phyloP scores from a whole-genome alignment of 2,888 invertebrate species.

The Chorisops tibialis region DNA sequence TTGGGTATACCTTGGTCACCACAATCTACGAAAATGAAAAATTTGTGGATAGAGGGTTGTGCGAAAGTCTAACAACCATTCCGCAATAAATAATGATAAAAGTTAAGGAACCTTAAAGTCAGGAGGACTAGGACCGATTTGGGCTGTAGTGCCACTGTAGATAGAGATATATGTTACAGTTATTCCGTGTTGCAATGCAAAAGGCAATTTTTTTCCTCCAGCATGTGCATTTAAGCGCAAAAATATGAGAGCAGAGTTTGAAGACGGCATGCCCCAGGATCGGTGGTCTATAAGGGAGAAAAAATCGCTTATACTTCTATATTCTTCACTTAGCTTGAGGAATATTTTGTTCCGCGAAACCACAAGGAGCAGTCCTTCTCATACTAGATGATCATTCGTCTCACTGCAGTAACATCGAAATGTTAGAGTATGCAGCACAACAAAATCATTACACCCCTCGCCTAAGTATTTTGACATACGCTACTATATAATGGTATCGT shows the following conservation, averaged over 20 bases:
- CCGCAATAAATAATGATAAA: too few species aligned
- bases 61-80: too few species aligned
- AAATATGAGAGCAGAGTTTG: conserved; percentile 37
- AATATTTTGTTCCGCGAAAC: conserved; percentile 37
- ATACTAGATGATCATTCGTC: conserved; percentile 34
- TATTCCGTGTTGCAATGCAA: conserved; percentile 44
- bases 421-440: conserved; percentile 21
- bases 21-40: too few species aligned
- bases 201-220: conserved; percentile 40
- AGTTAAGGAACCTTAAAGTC: too few species aligned
- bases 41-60: too few species aligned
- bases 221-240: conserved; percentile 40
- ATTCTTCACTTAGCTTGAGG: conserved; percentile 39
- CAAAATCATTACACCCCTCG: too few species aligned
- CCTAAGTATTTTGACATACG: too few species aligned
- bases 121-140: too few species aligned
- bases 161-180: too few species aligned
- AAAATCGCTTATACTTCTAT: conserved; percentile 40
- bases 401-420: conserved; percentile 2
- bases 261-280: conserved; percentile 35
- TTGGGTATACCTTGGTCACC: too few species aligned
- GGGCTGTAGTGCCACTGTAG: too few species aligned
- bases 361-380: conserved; percentile 35
- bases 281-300: conserved; percentile 37
- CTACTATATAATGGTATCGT: too few species aligned